phyloP scores from a whole-genome alignment of 2,888 invertebrate species.

The Pogonocherus hispidulus region DNA sequence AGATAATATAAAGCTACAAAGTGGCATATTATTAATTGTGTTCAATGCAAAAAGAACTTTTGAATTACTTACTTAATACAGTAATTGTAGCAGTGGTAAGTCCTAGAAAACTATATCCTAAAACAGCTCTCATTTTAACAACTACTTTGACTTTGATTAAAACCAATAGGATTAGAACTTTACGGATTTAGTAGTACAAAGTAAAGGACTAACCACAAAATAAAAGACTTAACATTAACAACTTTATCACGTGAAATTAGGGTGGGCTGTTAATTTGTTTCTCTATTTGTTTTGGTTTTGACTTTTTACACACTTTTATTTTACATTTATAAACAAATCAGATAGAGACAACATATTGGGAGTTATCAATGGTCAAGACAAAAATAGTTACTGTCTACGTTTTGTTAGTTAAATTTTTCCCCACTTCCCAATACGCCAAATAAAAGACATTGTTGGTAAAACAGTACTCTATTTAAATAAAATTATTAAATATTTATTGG shows the following conservation, averaged over 20 bases:
- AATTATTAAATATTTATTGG: constrained; percentile 8
- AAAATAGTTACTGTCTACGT: neutral
- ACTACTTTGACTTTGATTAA: too few species aligned
- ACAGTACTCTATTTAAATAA: constrained; percentile 16
- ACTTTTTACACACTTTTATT: neutral
- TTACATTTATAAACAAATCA: neutral
- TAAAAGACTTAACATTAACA: too few species aligned
- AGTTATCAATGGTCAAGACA: neutral
- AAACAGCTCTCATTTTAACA: constrained; percentile 72
- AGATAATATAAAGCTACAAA: constrained; percentile 75
- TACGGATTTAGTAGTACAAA: too few species aligned
- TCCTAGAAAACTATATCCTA: constrained; percentile 65
- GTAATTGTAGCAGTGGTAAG: constrained; percentile 62
- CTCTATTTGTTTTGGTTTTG: neutral
- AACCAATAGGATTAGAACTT: too few species aligned
- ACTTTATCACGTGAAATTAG: constrained; percentile 29
- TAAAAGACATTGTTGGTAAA: constrained; percentile 11
- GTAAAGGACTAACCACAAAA: too few species aligned
- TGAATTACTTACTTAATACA: constrained; percentile 57
- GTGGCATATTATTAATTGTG: neutral
- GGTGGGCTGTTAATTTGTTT: constrained; percentile 4
- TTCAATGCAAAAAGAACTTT: too few species aligned
- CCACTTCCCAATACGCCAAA: neutral
- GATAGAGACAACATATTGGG: neutral
- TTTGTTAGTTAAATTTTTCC: neutral